Percentiles rank a stretch among this genome's conserved stretches.
Evolutionary conservation across 2,797 vertebrate genomes (phyloP).

Genomic region (Octomys mimax): DNA sequence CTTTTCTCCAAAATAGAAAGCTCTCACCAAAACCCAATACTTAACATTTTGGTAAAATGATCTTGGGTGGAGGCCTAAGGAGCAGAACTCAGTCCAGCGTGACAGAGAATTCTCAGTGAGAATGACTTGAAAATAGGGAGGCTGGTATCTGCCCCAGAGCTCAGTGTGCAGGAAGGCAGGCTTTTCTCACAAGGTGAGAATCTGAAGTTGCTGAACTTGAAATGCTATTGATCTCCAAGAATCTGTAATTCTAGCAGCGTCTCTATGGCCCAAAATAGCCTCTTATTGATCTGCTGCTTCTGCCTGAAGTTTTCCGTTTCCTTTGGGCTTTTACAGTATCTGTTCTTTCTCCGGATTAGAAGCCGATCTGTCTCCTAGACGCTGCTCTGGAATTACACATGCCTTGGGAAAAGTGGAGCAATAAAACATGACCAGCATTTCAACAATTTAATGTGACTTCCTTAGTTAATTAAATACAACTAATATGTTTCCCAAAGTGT

Average conservation of each 20-base stretch:
- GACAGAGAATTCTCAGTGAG: not conserved
- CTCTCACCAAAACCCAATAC: not conserved
- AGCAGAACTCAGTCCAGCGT: not conserved
- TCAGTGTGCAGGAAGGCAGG: not conserved
- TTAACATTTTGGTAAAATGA: not conserved
- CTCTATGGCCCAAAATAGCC: conserved; percentile 58
- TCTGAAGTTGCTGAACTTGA: conserved; percentile 53
- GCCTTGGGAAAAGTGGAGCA: conserved; percentile 42
- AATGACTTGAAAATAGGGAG: not conserved
- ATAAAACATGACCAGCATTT: not conserved
- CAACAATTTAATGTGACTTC: conserved; percentile 46
- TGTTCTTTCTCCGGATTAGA: conserved; percentile 43
- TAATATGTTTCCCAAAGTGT: conserved; percentile 19
- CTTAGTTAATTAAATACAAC: conserved; percentile 59
- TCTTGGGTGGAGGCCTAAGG: not conserved
- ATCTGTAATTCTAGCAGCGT: conserved; percentile 65
- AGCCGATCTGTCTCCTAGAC: not conserved
- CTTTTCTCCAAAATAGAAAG: not conserved
- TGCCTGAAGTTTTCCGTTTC: conserved; percentile 58
- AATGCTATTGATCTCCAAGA: not conserved
- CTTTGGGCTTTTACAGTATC: conserved; percentile 47
- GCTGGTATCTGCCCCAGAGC: not conserved
- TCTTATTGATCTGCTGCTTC: conserved; percentile 63
- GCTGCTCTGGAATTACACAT: conserved; percentile 47
- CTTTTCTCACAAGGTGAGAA: not conserved